Evolutionary conservation across 2,797 vertebrate species (phyloP).

Genomic region (Syngnathus rostellatus): DNA sequence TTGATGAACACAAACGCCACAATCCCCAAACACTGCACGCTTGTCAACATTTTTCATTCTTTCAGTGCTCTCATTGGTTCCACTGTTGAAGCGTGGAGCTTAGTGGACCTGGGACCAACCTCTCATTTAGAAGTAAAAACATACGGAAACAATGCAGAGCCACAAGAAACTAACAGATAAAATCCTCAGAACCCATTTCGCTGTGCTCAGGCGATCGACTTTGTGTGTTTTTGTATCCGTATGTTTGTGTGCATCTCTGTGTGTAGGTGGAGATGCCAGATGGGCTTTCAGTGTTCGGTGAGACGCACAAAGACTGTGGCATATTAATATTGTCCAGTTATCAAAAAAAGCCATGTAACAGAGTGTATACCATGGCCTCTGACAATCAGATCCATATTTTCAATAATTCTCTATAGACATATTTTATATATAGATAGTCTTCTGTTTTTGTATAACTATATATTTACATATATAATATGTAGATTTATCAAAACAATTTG

Average conservation of each 20-base stretch:
- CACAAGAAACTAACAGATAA: slow-evolving; percentile 41
- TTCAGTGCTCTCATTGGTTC: slow-evolving; percentile 7
- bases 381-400: slow-evolving; percentile 83
- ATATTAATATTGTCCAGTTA: slow-evolving; percentile 64
- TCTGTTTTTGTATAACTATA: slow-evolving; percentile 64
- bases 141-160: slow-evolving; percentile 14
- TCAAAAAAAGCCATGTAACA: slow-evolving; percentile 69
- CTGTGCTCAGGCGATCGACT: slow-evolving; percentile 39
- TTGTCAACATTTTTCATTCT: not conserved
- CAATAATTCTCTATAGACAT: slow-evolving; percentile 66
- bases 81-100: slow-evolving; percentile 17
- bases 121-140: slow-evolving; percentile 39
- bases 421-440: slow-evolving; percentile 40
- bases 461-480: slow-evolving; percentile 70
- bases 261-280: slow-evolving; percentile 46
- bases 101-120: slow-evolving; percentile 34
- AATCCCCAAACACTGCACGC: not conserved
- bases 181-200: slow-evolving; percentile 58
- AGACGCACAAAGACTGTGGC: slow-evolving; percentile 76
- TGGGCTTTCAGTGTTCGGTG: slow-evolving; percentile 72
- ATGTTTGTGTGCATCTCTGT: slow-evolving; percentile 30
- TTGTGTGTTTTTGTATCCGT: slow-evolving; percentile 42
- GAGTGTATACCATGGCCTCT: slow-evolving; percentile 77
- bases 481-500: slow-evolving; percentile 73
- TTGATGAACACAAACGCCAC: not conserved